Percentiles rank a stretch among this genome's conserved stretches.
phyloP scores from a whole-genome alignment of 2,113 vertebrate genomes.

The Caranx melampygus region DNA sequence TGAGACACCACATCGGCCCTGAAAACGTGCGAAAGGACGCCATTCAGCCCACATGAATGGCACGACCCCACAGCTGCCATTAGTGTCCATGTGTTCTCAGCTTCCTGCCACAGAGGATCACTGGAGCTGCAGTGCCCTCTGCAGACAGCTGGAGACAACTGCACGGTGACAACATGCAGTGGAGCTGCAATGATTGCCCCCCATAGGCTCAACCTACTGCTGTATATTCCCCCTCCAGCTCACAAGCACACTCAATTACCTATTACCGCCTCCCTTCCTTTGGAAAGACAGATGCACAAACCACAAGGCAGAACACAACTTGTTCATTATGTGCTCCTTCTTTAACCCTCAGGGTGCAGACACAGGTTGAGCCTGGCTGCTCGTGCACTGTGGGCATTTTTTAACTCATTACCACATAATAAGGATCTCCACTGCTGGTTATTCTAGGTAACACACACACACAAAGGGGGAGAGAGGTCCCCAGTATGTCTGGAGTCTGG shows the following conservation, averaged over 20 bases:
- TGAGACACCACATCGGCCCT: constrained; percentile 17
- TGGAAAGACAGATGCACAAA: constrained; percentile 54
- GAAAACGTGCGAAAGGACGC: constrained; percentile 34
- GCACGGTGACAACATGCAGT: neutral
- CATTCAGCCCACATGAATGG: constrained; percentile 33
- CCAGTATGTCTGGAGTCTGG: neutral
- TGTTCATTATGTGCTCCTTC: constrained; percentile 38
- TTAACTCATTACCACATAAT: constrained; percentile 18
- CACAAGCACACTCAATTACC: constrained; percentile 51
- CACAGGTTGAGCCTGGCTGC: constrained; percentile 16
- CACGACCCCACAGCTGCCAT: constrained; percentile 7
- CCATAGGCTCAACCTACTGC: constrained; percentile 26
- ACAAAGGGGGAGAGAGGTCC: neutral
- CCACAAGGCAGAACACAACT: constrained; percentile 11
- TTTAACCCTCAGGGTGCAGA: constrained; percentile 35
- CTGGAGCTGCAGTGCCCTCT: constrained; percentile 71
- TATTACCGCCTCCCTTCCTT: constrained; percentile 24
- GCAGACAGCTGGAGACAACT: constrained; percentile 11
- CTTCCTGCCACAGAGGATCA: neutral
- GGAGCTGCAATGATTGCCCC: constrained; percentile 17
- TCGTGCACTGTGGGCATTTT: constrained; percentile 6
- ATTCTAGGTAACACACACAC: constrained; percentile 5
- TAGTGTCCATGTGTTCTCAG: neutral
- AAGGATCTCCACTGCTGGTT: constrained; percentile 21
- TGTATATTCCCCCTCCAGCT: constrained; percentile 41